Evolutionary conservation across 2,113 vertebrate genomes (phyloP), one percentile per base, ranked within the genome.

Genomic region (Atherinomorus stipes): DNA sequence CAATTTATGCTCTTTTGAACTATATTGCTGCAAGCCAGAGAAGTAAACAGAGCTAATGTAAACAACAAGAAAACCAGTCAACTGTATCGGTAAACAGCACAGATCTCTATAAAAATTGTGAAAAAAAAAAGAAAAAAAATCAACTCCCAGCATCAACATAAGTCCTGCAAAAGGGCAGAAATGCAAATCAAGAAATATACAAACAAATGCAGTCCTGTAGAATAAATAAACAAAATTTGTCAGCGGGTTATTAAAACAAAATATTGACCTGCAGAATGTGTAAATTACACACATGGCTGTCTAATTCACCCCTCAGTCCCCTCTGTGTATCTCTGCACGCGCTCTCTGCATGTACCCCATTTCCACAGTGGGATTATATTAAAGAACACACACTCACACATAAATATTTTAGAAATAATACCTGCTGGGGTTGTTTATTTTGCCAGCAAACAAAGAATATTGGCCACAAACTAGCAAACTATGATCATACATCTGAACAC

Each of bases 221-320:
- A 60, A 80, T 61, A 60, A 74, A 69, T 77, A 38, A 63, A 12
- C 82, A 18, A 40, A 51, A 61, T 21, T 44, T 77, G 50, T 81
- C 44, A 25, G 66, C 42, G 59, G 62, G 28, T 76, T 71, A 59
- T 54, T 50, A 72, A 81, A 75, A 71, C 11, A 52, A 71, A 76
- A 54, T 71, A 84, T 71, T 80, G 81, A 87, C 64, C 73, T 19
- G 75, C 74, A 78, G 78, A 82, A 78, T 65, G 80, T 87, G 60
- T 64, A 79, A 71, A 68, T 77, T 53, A 58, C 73, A 62, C 60
- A 64, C 18, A 18, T 11, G 3, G 18, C 45, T 34, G 40, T 80
- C 34, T 64, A 64, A 85, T 84, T 79, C 69, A 68, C 66, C 52
- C 64, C 65, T 64, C 49, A 67, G 66, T 59, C 58, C 26, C 53